These are phyloP conservation scores for Ctenomys sociabilis DNA, from an alignment of 2,113 vertebrate genomes.

Conservation along the genomic window DNA sequence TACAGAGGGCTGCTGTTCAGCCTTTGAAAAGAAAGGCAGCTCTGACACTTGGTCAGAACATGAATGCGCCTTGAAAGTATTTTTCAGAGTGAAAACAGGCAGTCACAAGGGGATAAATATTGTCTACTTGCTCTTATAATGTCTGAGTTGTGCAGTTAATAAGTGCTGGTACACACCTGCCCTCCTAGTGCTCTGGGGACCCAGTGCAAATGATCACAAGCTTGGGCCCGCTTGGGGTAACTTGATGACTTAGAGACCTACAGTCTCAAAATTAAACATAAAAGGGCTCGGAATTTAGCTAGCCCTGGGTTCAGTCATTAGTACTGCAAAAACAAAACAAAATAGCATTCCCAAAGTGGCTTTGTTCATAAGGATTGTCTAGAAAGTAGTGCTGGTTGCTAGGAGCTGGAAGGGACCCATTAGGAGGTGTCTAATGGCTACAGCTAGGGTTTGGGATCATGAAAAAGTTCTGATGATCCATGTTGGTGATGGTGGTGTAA, in stretches of 20 bases:
- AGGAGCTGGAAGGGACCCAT: not conserved
- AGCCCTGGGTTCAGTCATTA: not conserved
- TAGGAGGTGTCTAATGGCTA: not conserved
- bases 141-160: not conserved
- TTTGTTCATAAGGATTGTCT: not conserved
- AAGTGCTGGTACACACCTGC: not conserved
- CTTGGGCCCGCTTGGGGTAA: not conserved
- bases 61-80: not conserved
- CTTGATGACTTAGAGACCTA: not conserved
- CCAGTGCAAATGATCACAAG: not conserved
- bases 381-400: not conserved
- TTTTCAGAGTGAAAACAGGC: not conserved
- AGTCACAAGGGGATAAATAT: not conserved
- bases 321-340: not conserved
- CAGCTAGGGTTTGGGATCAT: not conserved
- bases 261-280: not conserved
- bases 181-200: not conserved
- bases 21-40: not conserved
- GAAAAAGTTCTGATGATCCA: not conserved
- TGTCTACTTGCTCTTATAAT: not conserved
- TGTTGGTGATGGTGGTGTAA: not conserved
- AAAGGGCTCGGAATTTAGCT: not conserved
- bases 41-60: not conserved
- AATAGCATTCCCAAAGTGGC: not conserved
- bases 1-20: not conserved